Conservation (phyloP, 2,888 invertebrate species). For the Cyclophora punctaria region DNA sequence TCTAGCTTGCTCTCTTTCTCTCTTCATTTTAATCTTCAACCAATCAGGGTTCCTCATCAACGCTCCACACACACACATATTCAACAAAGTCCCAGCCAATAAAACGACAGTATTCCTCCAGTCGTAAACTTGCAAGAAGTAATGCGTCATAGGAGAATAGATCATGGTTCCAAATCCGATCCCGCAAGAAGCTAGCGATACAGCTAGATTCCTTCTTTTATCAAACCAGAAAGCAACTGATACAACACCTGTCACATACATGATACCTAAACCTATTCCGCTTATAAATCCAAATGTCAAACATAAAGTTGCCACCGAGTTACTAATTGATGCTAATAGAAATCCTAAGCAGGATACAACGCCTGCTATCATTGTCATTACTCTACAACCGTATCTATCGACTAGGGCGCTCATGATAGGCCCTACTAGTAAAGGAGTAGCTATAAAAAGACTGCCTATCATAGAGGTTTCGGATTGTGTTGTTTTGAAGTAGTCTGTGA, state of each 20-base stretch:
- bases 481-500: slow-evolving; percentile 84
- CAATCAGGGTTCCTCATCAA: slow-evolving; percentile 92
- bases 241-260: slow-evolving; percentile 92
- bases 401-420: slow-evolving; percentile 89
- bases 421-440: slow-evolving; percentile 89
- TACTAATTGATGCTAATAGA: slow-evolving; percentile 79
- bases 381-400: slow-evolving; percentile 86
- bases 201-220: slow-evolving; percentile 87
- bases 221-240: slow-evolving; percentile 95
- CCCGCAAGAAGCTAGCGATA: slow-evolving; percentile 90
- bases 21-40: slow-evolving; percentile 78
- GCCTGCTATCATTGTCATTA: slow-evolving; percentile 83
- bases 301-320: slow-evolving; percentile 84
- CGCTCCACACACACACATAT: slow-evolving; percentile 89
- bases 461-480: slow-evolving; percentile 89
- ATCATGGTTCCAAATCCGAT: slow-evolving; percentile 91
- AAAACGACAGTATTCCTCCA: slow-evolving; percentile 88
- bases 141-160: slow-evolving; percentile 89
- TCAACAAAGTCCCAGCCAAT: slow-evolving; percentile 86
- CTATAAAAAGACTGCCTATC: slow-evolving; percentile 91
- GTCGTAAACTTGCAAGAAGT: slow-evolving; percentile 81
- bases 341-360: slow-evolving; percentile 83
- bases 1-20: slow-evolving; percentile 53
- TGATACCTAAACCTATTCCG: slow-evolving; percentile 86
- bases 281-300: slow-evolving; percentile 89